phyloP scores from a whole-genome alignment of 2,797 vertebrate genomes.

The Tapera naevia region DNA sequence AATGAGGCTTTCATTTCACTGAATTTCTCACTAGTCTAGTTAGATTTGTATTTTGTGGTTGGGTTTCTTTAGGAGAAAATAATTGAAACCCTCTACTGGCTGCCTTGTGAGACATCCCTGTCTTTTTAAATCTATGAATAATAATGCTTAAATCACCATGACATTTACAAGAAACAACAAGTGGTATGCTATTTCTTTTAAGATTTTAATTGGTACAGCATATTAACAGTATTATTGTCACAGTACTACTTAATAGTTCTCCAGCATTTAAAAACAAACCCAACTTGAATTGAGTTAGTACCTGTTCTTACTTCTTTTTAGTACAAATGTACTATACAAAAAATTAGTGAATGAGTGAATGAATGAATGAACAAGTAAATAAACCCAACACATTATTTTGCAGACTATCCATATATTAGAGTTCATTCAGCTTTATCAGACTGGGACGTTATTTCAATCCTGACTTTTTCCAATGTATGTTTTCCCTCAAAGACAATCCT shows the following conservation, averaged over 20 bases:
- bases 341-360: not conserved
- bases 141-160: constrained; percentile 62
- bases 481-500: not conserved
- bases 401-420: not conserved
- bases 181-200: constrained; percentile 67
- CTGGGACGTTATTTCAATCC: not conserved
- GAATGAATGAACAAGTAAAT: not conserved
- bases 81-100: not conserved
- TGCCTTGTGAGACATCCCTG: not conserved
- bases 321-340: constrained; percentile 8
- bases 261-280: not conserved
- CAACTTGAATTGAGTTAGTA: not conserved
- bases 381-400: not conserved
- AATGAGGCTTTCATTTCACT: constrained; percentile 15
- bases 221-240: constrained; percentile 48
- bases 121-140: constrained; percentile 58
- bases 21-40: constrained; percentile 29
- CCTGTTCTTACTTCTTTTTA: not conserved
- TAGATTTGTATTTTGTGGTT: not conserved
- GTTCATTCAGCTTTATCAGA: constrained; percentile 38
- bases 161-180: constrained; percentile 69
- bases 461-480: not conserved
- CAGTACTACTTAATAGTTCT: not conserved
- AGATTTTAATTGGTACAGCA: constrained; percentile 62
- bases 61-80: not conserved